These are phyloP conservation scores for Belonocnema kinseyi DNA, from an alignment of 1,140 invertebrate genomes.

Conservation along the genomic window DNA sequence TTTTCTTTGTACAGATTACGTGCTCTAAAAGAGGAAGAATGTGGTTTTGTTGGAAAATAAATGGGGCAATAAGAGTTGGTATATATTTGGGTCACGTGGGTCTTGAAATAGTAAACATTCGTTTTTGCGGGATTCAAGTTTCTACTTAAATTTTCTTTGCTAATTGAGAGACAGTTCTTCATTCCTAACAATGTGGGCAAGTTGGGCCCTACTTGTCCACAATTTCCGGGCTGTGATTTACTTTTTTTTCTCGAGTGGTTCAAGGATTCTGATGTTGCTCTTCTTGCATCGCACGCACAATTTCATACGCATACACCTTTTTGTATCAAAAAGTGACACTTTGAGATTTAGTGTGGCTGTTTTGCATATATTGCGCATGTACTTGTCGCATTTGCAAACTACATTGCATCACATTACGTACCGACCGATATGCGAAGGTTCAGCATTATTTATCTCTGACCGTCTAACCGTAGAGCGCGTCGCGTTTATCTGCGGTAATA, in stretches of 20 bases:
- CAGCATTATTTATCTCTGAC: slow-evolving; percentile 55
- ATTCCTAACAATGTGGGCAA: slow-evolving; percentile 37
- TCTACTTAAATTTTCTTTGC: no score
- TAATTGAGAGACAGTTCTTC: neutral
- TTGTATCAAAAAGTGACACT: no score
- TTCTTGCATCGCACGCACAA: slow-evolving; percentile 37
- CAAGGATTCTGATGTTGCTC: slow-evolving; percentile 43
- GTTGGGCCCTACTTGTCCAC: slow-evolving; percentile 45
- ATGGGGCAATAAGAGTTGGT: neutral
- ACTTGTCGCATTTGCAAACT: slow-evolving; percentile 32
- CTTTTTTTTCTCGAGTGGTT: slow-evolving; percentile 50
- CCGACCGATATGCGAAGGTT: slow-evolving; percentile 47
- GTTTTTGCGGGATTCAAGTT: no score
- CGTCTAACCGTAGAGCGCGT: slow-evolving; percentile 42
- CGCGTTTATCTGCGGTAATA: slow-evolving; percentile 65
- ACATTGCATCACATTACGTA: slow-evolving; percentile 42
- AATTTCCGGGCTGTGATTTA: slow-evolving; percentile 49
- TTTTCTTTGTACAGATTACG: slow-evolving; percentile 32
- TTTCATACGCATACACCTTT: neutral
- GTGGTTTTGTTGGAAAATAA: neutral
- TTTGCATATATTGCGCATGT: no score
- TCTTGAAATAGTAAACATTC: neutral
- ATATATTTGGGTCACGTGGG: neutral
- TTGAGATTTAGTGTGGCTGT: no score
- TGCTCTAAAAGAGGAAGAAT: slow-evolving; percentile 8